Percentiles rank a stretch among this genome's conserved stretches.
Conservation (phyloP, 2,888 invertebrate genomes). For the Tipula unca region DNA sequence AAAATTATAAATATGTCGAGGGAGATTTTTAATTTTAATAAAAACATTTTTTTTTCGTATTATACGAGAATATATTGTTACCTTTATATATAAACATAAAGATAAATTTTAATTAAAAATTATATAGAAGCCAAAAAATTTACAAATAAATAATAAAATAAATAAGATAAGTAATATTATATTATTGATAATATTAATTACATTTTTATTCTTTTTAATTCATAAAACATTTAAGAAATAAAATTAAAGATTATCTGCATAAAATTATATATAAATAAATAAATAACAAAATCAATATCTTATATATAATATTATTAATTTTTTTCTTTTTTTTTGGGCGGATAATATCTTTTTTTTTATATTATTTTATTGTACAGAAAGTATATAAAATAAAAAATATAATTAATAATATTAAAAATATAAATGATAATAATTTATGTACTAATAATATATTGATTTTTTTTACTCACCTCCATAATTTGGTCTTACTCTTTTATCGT, state of each 20-base stretch:
- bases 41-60: not conserved
- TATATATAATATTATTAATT: not conserved
- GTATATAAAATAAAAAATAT: not conserved
- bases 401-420: not conserved
- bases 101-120: not conserved
- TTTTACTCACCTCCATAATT: conserved; percentile 87
- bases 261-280: conserved; percentile 15
- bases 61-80: not conserved
- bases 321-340: not conserved
- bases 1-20: not conserved
- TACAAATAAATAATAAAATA: not conserved
- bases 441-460: not conserved
- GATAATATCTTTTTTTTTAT: not conserved
- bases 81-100: not conserved
- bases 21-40: not conserved
- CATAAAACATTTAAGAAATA: not conserved
- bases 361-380: not conserved
- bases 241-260: not conserved
- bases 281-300: not conserved
- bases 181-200: not conserved
- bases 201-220: not conserved
- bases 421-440: not conserved
- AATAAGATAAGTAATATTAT: not conserved
- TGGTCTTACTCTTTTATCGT: conserved; percentile 99
- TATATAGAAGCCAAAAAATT: not conserved